Conservation (phyloP, 2,113 vertebrate species). For the Meriones unguiculatus region DNA sequence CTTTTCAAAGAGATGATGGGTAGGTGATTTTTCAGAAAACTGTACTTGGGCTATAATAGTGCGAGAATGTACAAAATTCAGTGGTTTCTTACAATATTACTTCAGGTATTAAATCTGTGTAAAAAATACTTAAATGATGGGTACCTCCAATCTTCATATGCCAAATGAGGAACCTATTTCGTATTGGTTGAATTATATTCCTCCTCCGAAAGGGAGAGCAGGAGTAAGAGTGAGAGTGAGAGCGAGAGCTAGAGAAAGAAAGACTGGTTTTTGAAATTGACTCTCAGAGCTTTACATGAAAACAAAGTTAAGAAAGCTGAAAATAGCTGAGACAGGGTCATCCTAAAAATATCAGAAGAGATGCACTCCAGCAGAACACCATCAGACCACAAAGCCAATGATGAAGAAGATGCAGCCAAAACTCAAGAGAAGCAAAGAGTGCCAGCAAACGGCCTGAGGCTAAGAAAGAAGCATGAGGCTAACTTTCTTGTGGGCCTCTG, state of each 20-base stretch:
- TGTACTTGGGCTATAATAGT: background rate
- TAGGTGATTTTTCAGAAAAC: constrained; percentile 17
- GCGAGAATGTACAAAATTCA: constrained; percentile 17
- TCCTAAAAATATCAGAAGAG: background rate
- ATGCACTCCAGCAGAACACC: background rate
- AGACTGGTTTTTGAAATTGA: background rate
- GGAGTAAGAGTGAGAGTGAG: background rate
- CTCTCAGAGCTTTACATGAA: background rate
- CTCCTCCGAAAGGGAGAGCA: background rate
- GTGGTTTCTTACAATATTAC: background rate
- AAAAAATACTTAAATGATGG: constrained; percentile 68
- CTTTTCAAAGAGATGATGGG: constrained; percentile 22
- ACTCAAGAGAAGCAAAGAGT: background rate
- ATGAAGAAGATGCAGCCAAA: background rate
- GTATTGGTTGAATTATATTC: background rate
- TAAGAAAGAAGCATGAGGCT: background rate
- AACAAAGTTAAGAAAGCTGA: background rate
- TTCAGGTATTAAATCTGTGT: constrained; percentile 73
- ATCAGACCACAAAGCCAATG: background rate
- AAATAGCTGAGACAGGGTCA: background rate
- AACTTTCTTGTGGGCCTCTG: background rate
- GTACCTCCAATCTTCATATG: constrained; percentile 61
- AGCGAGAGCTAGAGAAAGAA: background rate
- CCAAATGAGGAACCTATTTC: constrained; percentile 65
- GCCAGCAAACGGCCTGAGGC: background rate